Evolutionary conservation across 2,888 invertebrate species (phyloP).

Genomic region (Morpho achilles): DNA sequence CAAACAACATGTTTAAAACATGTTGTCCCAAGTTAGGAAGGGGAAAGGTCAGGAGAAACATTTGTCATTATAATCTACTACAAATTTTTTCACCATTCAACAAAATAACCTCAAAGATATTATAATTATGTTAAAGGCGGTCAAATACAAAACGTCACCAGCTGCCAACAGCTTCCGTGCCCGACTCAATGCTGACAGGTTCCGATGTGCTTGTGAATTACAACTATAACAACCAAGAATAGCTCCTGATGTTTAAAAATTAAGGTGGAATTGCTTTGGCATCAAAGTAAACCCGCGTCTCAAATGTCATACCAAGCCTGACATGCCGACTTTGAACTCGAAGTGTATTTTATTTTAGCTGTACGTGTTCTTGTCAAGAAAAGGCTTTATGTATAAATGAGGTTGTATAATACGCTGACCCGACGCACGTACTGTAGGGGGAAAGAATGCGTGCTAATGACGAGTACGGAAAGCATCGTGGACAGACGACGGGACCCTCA

Average conservation of each 20-base stretch:
- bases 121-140: conserved; percentile 25
- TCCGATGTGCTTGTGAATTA: conserved; percentile 44
- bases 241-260: conserved; percentile 26
- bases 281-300: conserved; percentile 31
- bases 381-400: conserved; percentile 16
- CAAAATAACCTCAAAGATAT: conserved; percentile 8
- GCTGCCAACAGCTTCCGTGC: conserved; percentile 34
- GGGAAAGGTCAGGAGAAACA: no score
- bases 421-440: no score
- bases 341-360: conserved; percentile 32
- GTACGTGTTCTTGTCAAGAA: conserved; percentile 25
- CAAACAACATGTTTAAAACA: no score
- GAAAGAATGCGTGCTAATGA: no score
- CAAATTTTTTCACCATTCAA: neutral
- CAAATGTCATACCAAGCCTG: conserved; percentile 31
- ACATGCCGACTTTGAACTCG: conserved; percentile 31
- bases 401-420: neutral
- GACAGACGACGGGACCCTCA: no score
- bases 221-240: conserved; percentile 25
- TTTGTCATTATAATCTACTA: no score
- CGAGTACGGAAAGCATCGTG: no score
- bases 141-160: conserved; percentile 35
- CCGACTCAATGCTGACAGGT: conserved; percentile 37
- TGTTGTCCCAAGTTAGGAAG: no score
- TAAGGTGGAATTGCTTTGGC: conserved; percentile 27